Evolutionary conservation across 2,113 vertebrate genomes (phyloP).

Genomic region (Gallinago paraguaiae): DNA sequence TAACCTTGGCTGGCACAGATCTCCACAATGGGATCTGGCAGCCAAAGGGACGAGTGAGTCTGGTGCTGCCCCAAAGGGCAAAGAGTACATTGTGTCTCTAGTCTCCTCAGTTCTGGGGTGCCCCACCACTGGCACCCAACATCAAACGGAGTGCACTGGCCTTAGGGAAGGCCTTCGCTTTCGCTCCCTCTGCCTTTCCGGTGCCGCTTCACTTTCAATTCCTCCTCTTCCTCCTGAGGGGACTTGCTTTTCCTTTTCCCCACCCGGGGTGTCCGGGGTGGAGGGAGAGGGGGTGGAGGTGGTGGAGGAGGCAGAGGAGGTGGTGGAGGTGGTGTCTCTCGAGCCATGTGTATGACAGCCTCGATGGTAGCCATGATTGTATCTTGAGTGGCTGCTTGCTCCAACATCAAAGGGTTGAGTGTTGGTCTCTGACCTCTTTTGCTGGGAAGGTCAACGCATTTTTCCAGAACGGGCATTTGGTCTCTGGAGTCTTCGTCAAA

Average conservation of each 20-base stretch:
- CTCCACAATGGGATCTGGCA: neutral
- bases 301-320: conserved; percentile 42
- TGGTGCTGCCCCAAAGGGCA: neutral
- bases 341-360: conserved; percentile 92
- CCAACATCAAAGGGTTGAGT: conserved; percentile 82
- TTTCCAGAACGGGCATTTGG: conserved; percentile 95
- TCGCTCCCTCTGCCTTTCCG: conserved; percentile 82
- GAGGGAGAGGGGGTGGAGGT: conserved; percentile 32
- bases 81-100: too few relatives aligned
- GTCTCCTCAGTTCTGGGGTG: neutral
- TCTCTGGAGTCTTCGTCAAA: conserved; percentile 84
- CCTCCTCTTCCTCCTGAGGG: conserved; percentile 71
- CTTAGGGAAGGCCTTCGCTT: conserved; percentile 72
- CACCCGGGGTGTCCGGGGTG: conserved; percentile 62
- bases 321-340: conserved; percentile 71
- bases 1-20: neutral
- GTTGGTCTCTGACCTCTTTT: conserved; percentile 81
- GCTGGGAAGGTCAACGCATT: conserved; percentile 90
- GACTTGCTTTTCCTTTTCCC: conserved; percentile 78
- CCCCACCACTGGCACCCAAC: neutral
- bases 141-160: neutral
- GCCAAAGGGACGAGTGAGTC: conserved; percentile 29
- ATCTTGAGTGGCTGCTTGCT: conserved; percentile 83
- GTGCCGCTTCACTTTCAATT: conserved; percentile 79
- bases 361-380: conserved; percentile 94